Evolutionary conservation across 1,140 invertebrate genomes (phyloP), one percentile per base, ranked within the genome.

Genomic region (Conus ventricosus): DNA sequence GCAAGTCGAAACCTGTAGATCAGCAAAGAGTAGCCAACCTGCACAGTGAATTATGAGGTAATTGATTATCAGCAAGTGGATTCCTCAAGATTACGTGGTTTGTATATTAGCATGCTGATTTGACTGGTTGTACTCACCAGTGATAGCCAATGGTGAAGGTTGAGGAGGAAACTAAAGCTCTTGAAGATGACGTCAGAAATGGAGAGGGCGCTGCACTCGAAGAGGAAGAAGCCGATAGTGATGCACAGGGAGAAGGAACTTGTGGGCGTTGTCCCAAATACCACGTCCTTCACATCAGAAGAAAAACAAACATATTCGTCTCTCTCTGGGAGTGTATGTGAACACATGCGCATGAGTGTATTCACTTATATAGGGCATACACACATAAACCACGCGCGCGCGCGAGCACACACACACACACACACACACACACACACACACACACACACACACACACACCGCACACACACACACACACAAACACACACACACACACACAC

Each of bases 211-310:
- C 90, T 63, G 57, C 92, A 93, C 89, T 94, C 94, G 86, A 94
- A 94, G 15, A 93, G 76, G 89, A 95, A 95, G 89, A 95, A 95
- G 23, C 93, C 94, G 20, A 94, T 91, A 0, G 92, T 93, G n/a
- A 91, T 75, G 27, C 90, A 90, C 78, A 95, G 88, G 1, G 92
- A 90, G 75, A 93, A 91, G 53, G 90, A 90, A 84, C 91, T 92
- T 1, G 92, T 92, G 0, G 91, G 90, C 5, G 88, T 92, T 20
- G 89, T 93, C 13, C 90, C 93, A 75, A 92, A 92, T 6, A 93
- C 90, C 15, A 92, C 90, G 89, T 94, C 93, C 76, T 90, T 8
- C 8, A 60, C 57, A 60, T 60, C 57, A 15, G 39, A 39, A 39
- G 3, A 39, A 39, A 39, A 39, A 39, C 3, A n/a, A n/a, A 39